Conservation (phyloP, 2,113 vertebrate genomes). For the Lipotes vexillifer region DNA sequence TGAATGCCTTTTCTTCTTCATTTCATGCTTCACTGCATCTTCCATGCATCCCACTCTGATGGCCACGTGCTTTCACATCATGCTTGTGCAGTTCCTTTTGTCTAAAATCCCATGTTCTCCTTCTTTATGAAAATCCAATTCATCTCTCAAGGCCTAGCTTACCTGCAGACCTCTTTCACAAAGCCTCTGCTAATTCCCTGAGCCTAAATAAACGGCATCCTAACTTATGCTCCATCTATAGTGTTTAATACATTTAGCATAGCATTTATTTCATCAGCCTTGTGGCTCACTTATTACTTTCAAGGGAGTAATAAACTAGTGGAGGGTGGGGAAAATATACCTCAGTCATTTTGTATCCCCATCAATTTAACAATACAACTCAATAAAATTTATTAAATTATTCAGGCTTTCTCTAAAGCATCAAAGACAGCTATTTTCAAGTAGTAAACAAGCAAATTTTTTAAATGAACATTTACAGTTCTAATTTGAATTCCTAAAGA, state of each 20-base stretch:
- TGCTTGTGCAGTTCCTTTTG: neutral
- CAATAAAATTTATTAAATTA: neutral
- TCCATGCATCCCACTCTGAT: neutral
- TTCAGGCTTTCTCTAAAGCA: neutral
- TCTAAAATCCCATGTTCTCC: neutral
- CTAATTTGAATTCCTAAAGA: neutral
- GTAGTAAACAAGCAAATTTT: neutral
- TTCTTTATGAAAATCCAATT: neutral
- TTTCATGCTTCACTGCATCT: neutral
- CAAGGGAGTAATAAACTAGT: neutral
- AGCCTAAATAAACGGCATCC: neutral
- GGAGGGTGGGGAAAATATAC: neutral
- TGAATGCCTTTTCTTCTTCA: neutral
- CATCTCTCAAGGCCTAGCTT: neutral
- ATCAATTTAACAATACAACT: neutral
- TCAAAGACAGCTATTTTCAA: neutral
- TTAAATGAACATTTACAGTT: neutral
- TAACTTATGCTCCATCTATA: neutral
- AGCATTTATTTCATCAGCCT: neutral
- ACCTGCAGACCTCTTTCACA: neutral
- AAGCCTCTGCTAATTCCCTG: neutral
- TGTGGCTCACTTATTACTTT: neutral
- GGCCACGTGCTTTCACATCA: too few relatives aligned
- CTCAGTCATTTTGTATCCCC: neutral
- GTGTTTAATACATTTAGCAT: neutral